Percentiles rank a stretch among this genome's conserved stretches.
These are phyloP conservation scores for Etia nguti DNA, from an alignment of 2,113 vertebrate species.

Conservation along the genomic window DNA sequence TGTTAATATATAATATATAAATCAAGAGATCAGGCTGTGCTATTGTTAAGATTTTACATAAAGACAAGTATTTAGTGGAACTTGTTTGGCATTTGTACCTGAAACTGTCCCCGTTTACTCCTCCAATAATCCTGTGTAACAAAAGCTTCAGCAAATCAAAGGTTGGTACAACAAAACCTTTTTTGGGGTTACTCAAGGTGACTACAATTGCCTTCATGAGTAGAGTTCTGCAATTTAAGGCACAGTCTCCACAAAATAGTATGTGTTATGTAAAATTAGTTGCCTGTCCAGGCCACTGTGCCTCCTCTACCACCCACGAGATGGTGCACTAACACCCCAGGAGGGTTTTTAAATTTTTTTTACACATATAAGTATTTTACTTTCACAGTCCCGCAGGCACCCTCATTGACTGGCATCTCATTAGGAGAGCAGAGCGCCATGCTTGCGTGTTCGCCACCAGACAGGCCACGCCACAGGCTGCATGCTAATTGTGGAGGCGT, in stretches of 20 bases:
- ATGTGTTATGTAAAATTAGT: conserved; percentile 32
- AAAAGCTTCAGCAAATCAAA: background rate
- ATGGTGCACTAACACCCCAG: conserved; percentile 14
- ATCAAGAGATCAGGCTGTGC: background rate
- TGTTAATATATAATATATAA: background rate
- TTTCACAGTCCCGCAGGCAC: conserved; percentile 33
- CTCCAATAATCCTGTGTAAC: background rate
- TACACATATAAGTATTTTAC: background rate
- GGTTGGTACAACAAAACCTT: background rate
- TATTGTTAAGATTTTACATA: background rate
- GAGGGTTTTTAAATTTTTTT: background rate
- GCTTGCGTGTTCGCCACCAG: conserved; percentile 43
- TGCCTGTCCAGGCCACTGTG: background rate
- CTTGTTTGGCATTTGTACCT: background rate
- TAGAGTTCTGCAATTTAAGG: background rate
- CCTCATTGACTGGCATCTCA: conserved; percentile 64
- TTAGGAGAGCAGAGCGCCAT: conserved; percentile 48
- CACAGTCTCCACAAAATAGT: background rate
- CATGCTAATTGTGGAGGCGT: conserved; percentile 70
- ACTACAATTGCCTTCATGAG: background rate
- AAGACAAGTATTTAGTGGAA: background rate
- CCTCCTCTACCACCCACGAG: conserved; percentile 37
- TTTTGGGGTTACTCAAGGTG: background rate
- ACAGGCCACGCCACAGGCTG: conserved; percentile 64
- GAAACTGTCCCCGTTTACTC: background rate